Base-by-base conservation (phyloP, 1,140 invertebrate species). In the Schlechtendalia chinensis region DNA sequence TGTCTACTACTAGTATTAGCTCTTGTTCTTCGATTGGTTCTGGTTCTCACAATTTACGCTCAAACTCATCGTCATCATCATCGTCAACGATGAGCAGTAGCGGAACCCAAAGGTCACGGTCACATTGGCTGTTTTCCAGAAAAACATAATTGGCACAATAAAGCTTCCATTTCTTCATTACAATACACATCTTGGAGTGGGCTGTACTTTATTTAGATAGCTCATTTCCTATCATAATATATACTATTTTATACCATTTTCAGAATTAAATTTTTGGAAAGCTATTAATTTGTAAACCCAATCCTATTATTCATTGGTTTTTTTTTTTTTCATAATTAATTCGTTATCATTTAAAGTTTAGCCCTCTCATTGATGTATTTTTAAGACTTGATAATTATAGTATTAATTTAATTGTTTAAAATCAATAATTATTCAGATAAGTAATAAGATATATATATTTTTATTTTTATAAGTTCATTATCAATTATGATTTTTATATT, bases 1-100 rank as follows among this genome's bases (percentile, higher is more conserved):
- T 86, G 32, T 86, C 87, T 19, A 87, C 86, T 65, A 87, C 87
- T 11, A 87, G 87, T 84, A 82, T 87, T 8, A 87, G 85, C 82
- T 88, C 86, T 61, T 87, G 86, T 82, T 86, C 85, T 39, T 85
- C 86, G 10, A 86, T 85, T 50, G 86, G 86, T 82, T 86, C 65
- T 50, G 10, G 22, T 17, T 50, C 87, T 8, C 86, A 86, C 59
- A 87, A 86, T 77, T 83, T 87, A 71, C 84, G 87, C 75, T 86
- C 87, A 27, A 85, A 87, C 22, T 87, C 87, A 6, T 75, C 85
- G 22, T 86, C 85, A 39, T 86, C 86, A 22, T 77, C 75, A 50
- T 50, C 69, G 17, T 69, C 74, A 16, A 77, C 54, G 12, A 79
- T 84, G 47, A 84, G 86, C 80, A 86, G 84, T 32, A 82, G 74